Conservation (phyloP, 2,113 vertebrate genomes). For the Procapra przewalskii region DNA sequence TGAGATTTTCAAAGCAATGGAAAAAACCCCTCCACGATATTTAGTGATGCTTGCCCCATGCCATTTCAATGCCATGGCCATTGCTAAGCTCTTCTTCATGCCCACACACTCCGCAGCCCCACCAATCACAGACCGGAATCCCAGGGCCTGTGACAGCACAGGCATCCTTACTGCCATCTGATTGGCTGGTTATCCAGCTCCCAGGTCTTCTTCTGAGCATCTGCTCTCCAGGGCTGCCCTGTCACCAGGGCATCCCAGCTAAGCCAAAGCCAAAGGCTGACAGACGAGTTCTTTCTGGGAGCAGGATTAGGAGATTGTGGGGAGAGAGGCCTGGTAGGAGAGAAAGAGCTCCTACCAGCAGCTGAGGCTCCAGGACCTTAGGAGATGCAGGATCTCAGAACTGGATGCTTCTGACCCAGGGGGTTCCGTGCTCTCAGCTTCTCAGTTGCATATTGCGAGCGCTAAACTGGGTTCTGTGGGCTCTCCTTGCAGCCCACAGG, state of each 20-base stretch:
- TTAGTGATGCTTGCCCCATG: background rate
- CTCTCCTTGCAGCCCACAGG: background rate
- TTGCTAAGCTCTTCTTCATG: background rate
- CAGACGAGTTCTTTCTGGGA: accelerated
- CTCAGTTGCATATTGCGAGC: background rate
- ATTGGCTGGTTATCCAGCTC: background rate
- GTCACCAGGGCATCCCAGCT: background rate
- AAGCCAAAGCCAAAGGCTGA: background rate
- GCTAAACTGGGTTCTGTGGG: background rate
- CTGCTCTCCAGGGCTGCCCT: background rate
- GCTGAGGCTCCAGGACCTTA: background rate
- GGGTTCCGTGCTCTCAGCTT: background rate
- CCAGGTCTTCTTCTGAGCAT: background rate
- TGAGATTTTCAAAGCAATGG: background rate
- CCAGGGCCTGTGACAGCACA: background rate
- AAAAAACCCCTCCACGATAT: background rate
- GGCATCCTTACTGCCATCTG: background rate
- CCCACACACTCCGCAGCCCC: background rate
- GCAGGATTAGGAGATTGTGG: background rate
- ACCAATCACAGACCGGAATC: no score
- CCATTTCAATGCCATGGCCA: no score
- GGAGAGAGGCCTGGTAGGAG: background rate
- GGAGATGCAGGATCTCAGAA: background rate
- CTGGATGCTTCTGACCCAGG: background rate
- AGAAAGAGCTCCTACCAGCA: no score